Evolutionary conservation across 2,797 vertebrate genomes (phyloP).

Genomic region (Acanthiza pusilla): DNA sequence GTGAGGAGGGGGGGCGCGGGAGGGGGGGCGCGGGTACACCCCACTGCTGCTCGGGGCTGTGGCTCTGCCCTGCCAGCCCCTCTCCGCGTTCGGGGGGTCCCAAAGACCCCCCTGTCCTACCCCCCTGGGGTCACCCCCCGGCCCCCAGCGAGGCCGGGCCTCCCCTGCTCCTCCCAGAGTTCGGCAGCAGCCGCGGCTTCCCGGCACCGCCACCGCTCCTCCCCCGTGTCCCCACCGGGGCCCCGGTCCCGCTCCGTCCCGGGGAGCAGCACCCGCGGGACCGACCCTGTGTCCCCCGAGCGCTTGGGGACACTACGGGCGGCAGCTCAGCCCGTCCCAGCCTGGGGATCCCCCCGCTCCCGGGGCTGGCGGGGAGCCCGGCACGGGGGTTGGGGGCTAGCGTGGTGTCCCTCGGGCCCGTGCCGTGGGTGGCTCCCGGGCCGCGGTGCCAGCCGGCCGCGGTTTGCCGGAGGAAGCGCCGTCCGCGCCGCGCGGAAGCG

Average conservation of each 20-base stretch:
- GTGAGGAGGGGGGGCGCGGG: neutral
- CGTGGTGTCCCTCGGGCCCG: neutral
- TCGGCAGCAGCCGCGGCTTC: neutral
- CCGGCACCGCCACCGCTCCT: neutral
- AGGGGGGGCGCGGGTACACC: neutral
- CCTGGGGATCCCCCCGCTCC: neutral
- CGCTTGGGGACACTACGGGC: fast-evolving
- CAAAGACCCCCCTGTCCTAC: neutral
- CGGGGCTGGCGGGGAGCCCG: neutral
- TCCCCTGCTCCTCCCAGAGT: neutral
- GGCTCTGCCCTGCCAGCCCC: neutral
- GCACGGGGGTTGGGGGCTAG: neutral
- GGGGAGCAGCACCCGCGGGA: neutral
- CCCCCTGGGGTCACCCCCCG: fast-evolving
- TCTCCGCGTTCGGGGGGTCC: no score
- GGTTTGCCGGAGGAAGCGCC: neutral
- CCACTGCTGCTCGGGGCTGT: neutral
- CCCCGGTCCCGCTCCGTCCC: fast-evolving
- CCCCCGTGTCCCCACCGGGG: neutral
- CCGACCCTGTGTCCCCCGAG: neutral
- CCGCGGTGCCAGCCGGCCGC: neutral
- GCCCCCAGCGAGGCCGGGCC: neutral
- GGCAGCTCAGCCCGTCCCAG: neutral
- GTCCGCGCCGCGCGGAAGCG: neutral
- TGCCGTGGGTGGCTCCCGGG: neutral